Conservation (phyloP, 2,113 vertebrate genomes). For the Setophaga kirtlandii region DNA sequence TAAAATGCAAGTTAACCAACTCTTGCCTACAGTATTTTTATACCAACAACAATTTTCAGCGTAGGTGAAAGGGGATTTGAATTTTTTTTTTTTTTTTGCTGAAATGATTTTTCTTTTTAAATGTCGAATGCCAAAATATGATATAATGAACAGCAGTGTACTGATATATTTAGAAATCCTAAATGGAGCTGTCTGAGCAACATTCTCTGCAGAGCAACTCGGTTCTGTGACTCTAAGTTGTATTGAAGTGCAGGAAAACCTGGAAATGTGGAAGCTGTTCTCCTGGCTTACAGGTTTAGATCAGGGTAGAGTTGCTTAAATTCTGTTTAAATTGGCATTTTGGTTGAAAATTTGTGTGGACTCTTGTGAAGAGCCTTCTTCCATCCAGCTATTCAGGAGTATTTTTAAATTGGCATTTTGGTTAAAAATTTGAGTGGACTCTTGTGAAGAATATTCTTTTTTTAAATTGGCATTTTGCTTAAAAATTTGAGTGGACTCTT, state of each 20-base stretch:
- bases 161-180: slow-evolving; percentile 21
- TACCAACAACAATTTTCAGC: neutral
- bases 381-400: too few relatives aligned
- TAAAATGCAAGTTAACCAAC: slow-evolving; percentile 12
- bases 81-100: neutral
- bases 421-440: neutral
- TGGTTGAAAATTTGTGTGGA: neutral
- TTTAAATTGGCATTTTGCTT: too few relatives aligned
- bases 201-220: neutral
- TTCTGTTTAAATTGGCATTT: neutral
- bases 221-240: neutral
- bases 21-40: slow-evolving; percentile 5
- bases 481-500: too few relatives aligned
- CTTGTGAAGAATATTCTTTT: too few relatives aligned
- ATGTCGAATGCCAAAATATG: neutral
- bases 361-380: neutral
- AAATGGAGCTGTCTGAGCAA: neutral
- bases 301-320: neutral
- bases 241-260: neutral
- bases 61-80: neutral
- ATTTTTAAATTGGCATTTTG: neutral
- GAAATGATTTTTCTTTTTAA: slow-evolving; percentile 6
- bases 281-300: neutral
- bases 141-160: neutral
- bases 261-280: neutral